Base-by-base conservation (phyloP, 2,888 invertebrate species). In the Ditylenchus weischeri region DNA sequence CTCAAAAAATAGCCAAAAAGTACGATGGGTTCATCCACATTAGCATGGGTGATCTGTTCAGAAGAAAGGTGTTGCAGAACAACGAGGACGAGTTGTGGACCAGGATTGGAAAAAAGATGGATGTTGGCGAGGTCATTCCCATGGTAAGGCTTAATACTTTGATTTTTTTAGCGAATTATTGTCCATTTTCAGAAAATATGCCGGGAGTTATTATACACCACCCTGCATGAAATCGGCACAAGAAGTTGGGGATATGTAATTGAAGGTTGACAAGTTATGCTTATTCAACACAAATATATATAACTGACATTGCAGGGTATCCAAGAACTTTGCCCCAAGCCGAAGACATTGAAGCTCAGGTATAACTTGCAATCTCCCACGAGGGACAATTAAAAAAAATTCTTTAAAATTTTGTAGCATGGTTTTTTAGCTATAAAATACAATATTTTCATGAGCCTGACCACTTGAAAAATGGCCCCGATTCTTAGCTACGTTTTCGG, bases 181-280 rank as follows among this genome's bases (percentile, higher is more conserved):
- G 11, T 8, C 15, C 15, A 13, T 43, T 43, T 77, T 15, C 72
- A 85, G 85, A 84, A 84, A 66, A 78, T 85, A 23, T 83, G 83
- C 47, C 74, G 82, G 5, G 83, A 83, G 19, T 68, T 84, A 19
- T 66, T 86, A 5, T 75, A 79, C 58, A 73, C 78, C 13, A 78
- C 78, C 10, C 70, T 86, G 19, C 80, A 82, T 68, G 72, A 74
- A 18, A 36, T 72, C 21, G 77, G 75, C 18, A 68, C 69, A 8
- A 71, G 79, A 38, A 83, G 84, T 48, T 83, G 83, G 73, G 86
- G 86, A 21, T 83, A 84, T 71, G 81, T 86, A n/a, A 78, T 86
- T 19, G 84, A 85, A 69, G 85, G 69, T 49, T 48, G 43, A 15
- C 3, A 43, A 43, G 1, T 15, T 43, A 43, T 10, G 15, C 43